Percentiles rank a stretch among this genome's conserved stretches.
Evolutionary conservation across 2,797 vertebrate species (phyloP).

Genomic region (Galaxias olidus): DNA sequence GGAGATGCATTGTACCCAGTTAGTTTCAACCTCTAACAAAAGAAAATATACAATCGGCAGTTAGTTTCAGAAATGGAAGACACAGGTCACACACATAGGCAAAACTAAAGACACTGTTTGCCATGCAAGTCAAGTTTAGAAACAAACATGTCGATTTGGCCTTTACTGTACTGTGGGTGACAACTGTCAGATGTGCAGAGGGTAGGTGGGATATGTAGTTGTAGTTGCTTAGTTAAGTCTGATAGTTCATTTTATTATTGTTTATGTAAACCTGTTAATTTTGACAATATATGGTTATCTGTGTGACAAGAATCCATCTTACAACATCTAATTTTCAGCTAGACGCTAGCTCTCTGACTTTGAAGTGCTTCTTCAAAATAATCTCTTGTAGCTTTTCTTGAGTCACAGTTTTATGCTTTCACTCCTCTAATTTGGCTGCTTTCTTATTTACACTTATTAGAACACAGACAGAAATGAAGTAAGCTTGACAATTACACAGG

Average conservation of each 20-base stretch:
- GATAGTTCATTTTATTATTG: too few relatives aligned
- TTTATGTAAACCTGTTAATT: too few relatives aligned
- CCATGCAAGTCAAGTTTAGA: slow-evolving; percentile 69
- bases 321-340: too few relatives aligned
- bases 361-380: slow-evolving; percentile 28
- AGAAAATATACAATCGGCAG: slow-evolving; percentile 71
- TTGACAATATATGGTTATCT: too few relatives aligned
- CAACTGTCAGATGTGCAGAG: background rate
- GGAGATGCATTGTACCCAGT: slow-evolving; percentile 58
- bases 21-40: slow-evolving; percentile 59
- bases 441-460: too few relatives aligned
- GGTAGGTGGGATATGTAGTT: slow-evolving; percentile 13
- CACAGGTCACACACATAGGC: slow-evolving; percentile 61
- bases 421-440: too few relatives aligned
- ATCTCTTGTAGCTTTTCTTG: slow-evolving; percentile 20
- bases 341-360: too few relatives aligned
- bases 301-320: too few relatives aligned
- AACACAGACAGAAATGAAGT: background rate
- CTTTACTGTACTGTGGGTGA: slow-evolving; percentile 32
- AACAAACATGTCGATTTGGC: slow-evolving; percentile 55
- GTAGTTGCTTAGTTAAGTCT: slow-evolving; percentile 27
- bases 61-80: slow-evolving; percentile 69
- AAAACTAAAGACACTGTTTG: slow-evolving; percentile 64
- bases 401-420: background rate
- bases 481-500: slow-evolving; percentile 34